Percentiles rank a stretch among this genome's conserved stretches.
phyloP scores from a whole-genome alignment of 2,888 invertebrate genomes.

The Orthosia cruda region DNA sequence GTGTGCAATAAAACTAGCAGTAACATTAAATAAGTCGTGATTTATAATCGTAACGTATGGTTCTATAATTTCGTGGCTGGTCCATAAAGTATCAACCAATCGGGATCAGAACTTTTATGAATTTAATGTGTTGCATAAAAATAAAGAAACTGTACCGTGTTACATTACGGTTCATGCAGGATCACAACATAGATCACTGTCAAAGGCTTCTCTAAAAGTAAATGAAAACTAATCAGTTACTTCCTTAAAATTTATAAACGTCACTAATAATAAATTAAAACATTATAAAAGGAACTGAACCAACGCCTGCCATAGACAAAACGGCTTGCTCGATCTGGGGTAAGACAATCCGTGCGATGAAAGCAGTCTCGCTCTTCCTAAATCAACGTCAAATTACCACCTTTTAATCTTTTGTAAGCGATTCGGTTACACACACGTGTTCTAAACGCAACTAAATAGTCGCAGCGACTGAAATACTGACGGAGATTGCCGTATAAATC shows the following conservation, averaged over 20 bases:
- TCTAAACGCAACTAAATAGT: constrained; percentile 78
- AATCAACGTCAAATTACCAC: constrained; percentile 92
- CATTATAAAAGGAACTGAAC: constrained; percentile 76
- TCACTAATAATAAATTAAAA: constrained; percentile 82
- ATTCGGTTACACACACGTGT: constrained; percentile 90
- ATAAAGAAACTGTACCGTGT: not conserved
- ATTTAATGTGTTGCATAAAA: too few species aligned
- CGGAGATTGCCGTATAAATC: constrained; percentile 86
- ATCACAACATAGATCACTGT: constrained; percentile 49
- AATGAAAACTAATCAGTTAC: constrained; percentile 68
- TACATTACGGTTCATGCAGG: not conserved
- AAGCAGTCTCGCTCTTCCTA: constrained; percentile 85
- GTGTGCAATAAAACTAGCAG: constrained; percentile 46
- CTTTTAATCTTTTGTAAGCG: constrained; percentile 90
- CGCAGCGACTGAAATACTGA: constrained; percentile 82
- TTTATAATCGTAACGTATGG: constrained; percentile 31
- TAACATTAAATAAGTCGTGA: constrained; percentile 31
- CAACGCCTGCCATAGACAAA: constrained; percentile 78
- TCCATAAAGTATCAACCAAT: not conserved
- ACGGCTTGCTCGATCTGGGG: constrained; percentile 77
- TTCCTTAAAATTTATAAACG: constrained; percentile 78
- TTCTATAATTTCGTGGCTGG: not conserved
- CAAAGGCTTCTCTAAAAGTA: constrained; percentile 49
- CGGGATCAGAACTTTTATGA: not conserved
- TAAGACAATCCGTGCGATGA: constrained; percentile 88